Percentiles rank a stretch among this genome's conserved stretches.
Conservation (phyloP, 2,888 invertebrate species). For the Apotomis betuletana region DNA sequence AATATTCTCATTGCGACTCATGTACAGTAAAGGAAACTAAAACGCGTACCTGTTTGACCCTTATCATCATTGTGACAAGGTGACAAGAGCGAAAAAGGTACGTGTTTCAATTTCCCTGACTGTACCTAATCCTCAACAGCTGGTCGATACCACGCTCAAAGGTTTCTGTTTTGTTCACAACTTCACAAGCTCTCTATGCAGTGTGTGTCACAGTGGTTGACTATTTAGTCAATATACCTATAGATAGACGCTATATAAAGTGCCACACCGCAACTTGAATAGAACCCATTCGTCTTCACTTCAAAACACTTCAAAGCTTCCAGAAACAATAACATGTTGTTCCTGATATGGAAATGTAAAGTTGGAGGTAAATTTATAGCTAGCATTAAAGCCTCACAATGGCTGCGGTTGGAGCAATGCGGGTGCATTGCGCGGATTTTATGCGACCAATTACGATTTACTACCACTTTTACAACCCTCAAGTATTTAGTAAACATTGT, state of each 20-base stretch:
- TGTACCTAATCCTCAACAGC: no score
- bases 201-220: no score
- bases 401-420: constrained; percentile 62
- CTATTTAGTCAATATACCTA: no score
- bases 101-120: no score
- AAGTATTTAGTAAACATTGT: constrained; percentile 60
- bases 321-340: constrained; percentile 55
- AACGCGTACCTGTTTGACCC: no score
- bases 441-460: constrained; percentile 64
- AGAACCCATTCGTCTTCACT: constrained; percentile 51
- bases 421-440: constrained; percentile 63
- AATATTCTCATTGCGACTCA: no score
- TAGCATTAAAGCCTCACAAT: constrained; percentile 59
- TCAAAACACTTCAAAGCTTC: constrained; percentile 27
- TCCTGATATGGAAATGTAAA: constrained; percentile 65
- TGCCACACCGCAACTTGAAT: neutral
- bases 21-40: no score
- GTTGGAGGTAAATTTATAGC: constrained; percentile 61
- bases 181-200: no score
- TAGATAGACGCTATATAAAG: neutral
- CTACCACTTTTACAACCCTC: constrained; percentile 53
- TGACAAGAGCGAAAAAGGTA: no score
- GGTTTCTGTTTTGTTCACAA: no score
- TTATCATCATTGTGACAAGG: no score
- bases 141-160: no score